Evolutionary conservation across 2,113 vertebrate species (phyloP), one percentile per base, ranked within the genome.

Genomic region (Platichthys stellatus): DNA sequence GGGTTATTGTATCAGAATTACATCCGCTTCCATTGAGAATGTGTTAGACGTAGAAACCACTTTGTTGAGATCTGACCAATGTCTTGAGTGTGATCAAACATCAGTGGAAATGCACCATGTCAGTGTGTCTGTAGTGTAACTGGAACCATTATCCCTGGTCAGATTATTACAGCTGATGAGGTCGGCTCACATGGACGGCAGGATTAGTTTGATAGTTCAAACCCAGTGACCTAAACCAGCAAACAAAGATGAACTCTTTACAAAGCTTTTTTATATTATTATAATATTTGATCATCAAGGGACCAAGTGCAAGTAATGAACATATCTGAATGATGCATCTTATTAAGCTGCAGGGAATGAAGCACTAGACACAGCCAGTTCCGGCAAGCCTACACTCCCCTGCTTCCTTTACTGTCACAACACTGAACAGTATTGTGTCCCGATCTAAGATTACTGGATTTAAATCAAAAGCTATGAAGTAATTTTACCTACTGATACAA

Each of bases 221-320:
- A 49, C 28, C 21, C 20, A 0, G 15, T 6, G 18, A 51, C 3
- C 3, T 8, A 60, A 70, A 40, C 64, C 11, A n/a, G 51, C 72
- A 5, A 18, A 21, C 23, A 75, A 17, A 62, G 17, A 38, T 17
- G 7, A 53, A 35, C 40, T 78, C 54, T 51, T 51, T 18, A 5
- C 61, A 21, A 63, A 10, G 17, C 47, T 17, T 49, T 18, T 5
- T 1, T 2, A 24, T 1, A 54, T 54, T 7, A n/a, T n/a, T 21
- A 54, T n/a, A 13, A 56, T 13, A n/a, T 2, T 38, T 47, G 23
- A 38, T 43, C 56, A 69, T 69, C 4, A 49, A 74, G 64, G 69
- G 69, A 82, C 59, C 63, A 69, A 62, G 18, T 49, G 38, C 64
- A 78, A 63, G 67, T 61, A 13, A 51, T 47, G 26, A 43, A 65